A percentile compares a stretch with the other conserved stretches of the same genome.
Evolutionary conservation across 2,113 vertebrate genomes (phyloP).

Genomic region (Pontoporia blainvillei): DNA sequence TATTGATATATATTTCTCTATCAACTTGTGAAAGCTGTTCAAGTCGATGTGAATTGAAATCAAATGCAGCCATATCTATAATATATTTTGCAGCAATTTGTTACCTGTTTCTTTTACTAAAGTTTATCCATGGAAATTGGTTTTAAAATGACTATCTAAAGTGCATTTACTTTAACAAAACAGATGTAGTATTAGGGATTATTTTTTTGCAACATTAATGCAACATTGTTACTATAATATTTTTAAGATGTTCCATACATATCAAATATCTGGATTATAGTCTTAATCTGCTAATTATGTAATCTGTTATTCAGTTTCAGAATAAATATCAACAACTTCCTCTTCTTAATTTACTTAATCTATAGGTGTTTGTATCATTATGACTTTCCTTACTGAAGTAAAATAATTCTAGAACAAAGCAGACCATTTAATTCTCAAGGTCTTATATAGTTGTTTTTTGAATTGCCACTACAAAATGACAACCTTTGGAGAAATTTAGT

Average conservation of each 20-base stretch:
- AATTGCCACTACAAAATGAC: not conserved
- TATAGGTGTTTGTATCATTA: not conserved
- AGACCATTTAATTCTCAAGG: not conserved
- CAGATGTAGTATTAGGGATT: not conserved
- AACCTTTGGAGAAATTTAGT: not conserved
- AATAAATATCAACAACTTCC: not conserved
- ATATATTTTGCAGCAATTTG: not conserved
- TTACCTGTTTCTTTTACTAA: not conserved
- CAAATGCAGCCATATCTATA: not conserved
- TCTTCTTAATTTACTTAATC: not conserved
- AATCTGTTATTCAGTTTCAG: not conserved
- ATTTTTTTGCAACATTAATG: not conserved
- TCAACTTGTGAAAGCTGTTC: not conserved
- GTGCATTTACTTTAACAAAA: not conserved
- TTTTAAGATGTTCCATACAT: not conserved
- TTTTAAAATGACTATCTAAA: not conserved
- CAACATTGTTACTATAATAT: not conserved
- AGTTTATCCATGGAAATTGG: not conserved
- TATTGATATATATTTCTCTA: not conserved
- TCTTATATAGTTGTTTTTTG: not conserved
- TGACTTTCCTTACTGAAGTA: not conserved
- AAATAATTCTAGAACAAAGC: not conserved
- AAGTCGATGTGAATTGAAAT: not conserved
- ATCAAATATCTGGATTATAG: not conserved
- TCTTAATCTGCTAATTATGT: not conserved